Evolutionary conservation across 1,140 invertebrate species (phyloP).

Genomic region (Plodia interpunctella): DNA sequence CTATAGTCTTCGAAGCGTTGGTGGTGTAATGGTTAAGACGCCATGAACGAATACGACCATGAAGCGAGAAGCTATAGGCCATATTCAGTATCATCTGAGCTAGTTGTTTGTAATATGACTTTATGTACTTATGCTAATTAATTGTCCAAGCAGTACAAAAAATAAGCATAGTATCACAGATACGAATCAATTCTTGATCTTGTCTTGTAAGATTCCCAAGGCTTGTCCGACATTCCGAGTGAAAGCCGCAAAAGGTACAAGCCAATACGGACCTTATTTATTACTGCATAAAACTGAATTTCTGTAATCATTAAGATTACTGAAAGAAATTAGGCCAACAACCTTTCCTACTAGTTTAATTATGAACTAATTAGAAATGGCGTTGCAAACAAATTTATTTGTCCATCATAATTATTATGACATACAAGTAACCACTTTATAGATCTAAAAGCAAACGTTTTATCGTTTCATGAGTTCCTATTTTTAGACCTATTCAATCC

Average conservation of each 20-base stretch:
- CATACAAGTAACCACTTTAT: no score
- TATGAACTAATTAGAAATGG: neutral
- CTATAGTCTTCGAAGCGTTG: no score
- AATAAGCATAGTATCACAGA: conserved; percentile 22
- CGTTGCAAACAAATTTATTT: neutral
- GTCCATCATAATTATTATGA: neutral
- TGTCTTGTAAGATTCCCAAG: conserved; percentile 30
- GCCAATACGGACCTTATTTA: neutral
- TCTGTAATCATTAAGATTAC: neutral
- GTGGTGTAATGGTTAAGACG: no score
- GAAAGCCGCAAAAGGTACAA: conserved; percentile 21
- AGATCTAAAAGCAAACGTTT: no score
- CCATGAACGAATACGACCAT: neutral
- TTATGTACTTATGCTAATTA: neutral
- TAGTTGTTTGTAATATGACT: no score
- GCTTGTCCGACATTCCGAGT: conserved; percentile 51
- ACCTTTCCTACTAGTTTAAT: neutral
- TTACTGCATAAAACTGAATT: neutral
- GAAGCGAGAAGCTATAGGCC: no score
- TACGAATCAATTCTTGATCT: conserved; percentile 51
- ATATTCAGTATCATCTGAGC: no score
- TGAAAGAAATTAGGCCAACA: neutral
- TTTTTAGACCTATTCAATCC: no score
- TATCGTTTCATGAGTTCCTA: no score
- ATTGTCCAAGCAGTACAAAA: neutral